These are phyloP conservation scores for Bellardia bayeri DNA, from an alignment of 2,888 invertebrate genomes.

Conservation along the genomic window DNA sequence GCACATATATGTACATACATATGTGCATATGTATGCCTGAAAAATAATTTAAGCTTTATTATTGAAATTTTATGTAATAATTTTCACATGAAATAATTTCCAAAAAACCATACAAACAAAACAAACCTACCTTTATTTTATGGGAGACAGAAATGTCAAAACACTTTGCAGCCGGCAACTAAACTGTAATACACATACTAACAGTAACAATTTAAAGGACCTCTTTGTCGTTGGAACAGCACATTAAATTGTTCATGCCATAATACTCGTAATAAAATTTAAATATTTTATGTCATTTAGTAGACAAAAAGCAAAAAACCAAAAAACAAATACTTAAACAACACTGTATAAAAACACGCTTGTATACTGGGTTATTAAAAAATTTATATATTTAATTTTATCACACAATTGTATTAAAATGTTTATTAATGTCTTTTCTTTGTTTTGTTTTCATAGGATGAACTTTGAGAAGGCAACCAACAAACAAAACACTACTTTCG, in stretches of 20 bases:
- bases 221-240: background rate
- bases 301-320: background rate
- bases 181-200: background rate
- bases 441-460: background rate
- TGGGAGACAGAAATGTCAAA: background rate
- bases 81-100: background rate
- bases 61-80: constrained; percentile 36
- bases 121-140: constrained; percentile 29
- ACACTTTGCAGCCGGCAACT: constrained; percentile 9
- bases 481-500: constrained; percentile 23
- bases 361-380: constrained; percentile 1
- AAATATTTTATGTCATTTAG: constrained; percentile 19
- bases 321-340: background rate
- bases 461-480: background rate
- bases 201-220: constrained; percentile 3
- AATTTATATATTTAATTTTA: constrained; percentile 26
- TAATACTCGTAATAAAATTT: background rate
- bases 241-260: constrained; percentile 13
- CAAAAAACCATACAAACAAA: background rate
- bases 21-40: background rate
- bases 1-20: background rate
- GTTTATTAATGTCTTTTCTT: background rate
- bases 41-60: background rate
- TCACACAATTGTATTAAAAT: constrained; percentile 7
- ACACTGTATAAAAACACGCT: background rate